A percentile compares a stretch with the other conserved stretches of the same genome.
These are phyloP conservation scores for Homarus americanus DNA, from an alignment of 1,140 invertebrate genomes.

Conservation along the genomic window DNA sequence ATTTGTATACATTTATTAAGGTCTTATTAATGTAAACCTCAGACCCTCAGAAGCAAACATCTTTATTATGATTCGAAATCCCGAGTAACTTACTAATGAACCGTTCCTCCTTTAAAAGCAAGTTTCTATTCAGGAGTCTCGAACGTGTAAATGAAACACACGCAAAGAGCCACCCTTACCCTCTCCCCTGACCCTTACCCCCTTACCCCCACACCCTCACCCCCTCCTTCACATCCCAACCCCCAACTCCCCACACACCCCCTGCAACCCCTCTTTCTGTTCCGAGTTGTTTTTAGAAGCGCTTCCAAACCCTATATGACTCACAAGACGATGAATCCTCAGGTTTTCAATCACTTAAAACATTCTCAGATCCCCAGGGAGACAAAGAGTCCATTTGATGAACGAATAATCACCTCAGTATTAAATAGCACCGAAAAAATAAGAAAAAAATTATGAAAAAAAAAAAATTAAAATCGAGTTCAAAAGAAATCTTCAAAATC, in stretches of 20 bases:
- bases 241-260: background rate
- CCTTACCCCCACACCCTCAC: background rate
- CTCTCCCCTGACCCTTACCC: background rate
- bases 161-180: background rate
- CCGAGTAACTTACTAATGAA: background rate
- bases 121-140: background rate
- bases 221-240: background rate
- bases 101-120: background rate
- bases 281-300: background rate
- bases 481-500: conserved; percentile 42
- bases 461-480: background rate
- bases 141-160: too few relatives aligned
- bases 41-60: background rate
- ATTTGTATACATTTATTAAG: too few relatives aligned
- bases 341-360: conserved; percentile 52
- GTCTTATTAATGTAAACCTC: too few relatives aligned
- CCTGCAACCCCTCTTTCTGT: background rate
- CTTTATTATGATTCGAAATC: background rate
- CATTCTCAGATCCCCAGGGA: conserved; percentile 3
- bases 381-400: conserved; percentile 16
- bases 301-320: background rate
- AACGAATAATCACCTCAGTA: conserved; percentile 1
- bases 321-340: conserved; percentile 5
- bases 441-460: conserved; percentile 5
- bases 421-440: too few relatives aligned